phyloP scores from a whole-genome alignment of 2,113 vertebrate species.

The Uria lomvia region DNA sequence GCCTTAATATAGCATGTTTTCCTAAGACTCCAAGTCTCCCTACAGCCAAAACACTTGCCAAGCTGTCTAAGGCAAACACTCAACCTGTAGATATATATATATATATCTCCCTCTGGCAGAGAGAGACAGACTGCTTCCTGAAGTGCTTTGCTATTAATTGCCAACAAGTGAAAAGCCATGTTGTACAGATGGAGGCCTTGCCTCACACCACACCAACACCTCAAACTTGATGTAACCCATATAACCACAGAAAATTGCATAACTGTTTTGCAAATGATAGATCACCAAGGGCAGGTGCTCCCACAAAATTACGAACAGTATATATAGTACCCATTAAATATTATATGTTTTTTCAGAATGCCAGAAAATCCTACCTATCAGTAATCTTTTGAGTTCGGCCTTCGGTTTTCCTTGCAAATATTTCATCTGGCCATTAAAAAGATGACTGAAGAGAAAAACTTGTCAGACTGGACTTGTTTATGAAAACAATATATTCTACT shows the following conservation, averaged over 20 bases:
- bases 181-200: background rate
- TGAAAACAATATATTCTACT: background rate
- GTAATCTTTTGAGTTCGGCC: background rate
- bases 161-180: background rate
- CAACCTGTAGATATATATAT: background rate
- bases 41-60: background rate
- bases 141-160: background rate
- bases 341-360: background rate
- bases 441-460: background rate
- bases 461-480: background rate
- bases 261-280: background rate
- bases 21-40: background rate
- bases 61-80: background rate
- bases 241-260: background rate
- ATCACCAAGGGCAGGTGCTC: background rate
- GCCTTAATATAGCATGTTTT: background rate
- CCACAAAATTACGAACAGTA: background rate
- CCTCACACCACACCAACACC: background rate
- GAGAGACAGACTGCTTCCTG: background rate
- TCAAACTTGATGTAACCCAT: accelerated
- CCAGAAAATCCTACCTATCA: background rate
- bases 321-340: background rate
- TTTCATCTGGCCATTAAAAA: background rate
- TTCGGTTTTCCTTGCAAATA: background rate
- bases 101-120: background rate